Conservation (phyloP, 1,140 invertebrate species). For the Heliconius nattereri region DNA sequence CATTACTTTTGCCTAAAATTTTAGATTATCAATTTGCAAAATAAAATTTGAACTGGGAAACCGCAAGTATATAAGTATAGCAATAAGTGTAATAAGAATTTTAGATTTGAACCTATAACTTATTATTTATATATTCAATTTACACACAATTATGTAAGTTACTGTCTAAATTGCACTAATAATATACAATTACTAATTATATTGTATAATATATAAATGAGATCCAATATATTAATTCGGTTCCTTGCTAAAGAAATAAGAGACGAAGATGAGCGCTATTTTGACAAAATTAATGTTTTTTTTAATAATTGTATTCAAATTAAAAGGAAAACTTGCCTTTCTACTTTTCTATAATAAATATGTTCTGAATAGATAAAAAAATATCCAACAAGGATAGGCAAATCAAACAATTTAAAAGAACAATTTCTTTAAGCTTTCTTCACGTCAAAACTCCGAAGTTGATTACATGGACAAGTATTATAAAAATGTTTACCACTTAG, state of each 20-base stretch:
- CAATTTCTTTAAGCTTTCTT: background rate
- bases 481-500: background rate
- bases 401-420: constrained; percentile 1
- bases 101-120: too few species aligned
- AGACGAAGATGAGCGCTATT: background rate
- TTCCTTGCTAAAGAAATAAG: too few species aligned
- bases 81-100: too few species aligned
- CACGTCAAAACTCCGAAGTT: constrained; percentile 6
- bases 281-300: background rate
- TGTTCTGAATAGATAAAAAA: background rate
- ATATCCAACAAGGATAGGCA: background rate
- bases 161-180: too few species aligned
- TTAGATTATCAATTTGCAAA: constrained; percentile 52
- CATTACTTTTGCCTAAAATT: constrained; percentile 50
- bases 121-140: too few species aligned
- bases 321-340: background rate
- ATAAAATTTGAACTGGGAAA: constrained; percentile 54
- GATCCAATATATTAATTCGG: too few species aligned
- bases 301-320: background rate
- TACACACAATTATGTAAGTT: too few species aligned
- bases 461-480: background rate
- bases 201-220: background rate
- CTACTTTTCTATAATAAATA: background rate
- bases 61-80: background rate
- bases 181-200: background rate